Evolutionary conservation across 2,888 invertebrate genomes (phyloP).

Genomic region (Hetaerina titia): DNA sequence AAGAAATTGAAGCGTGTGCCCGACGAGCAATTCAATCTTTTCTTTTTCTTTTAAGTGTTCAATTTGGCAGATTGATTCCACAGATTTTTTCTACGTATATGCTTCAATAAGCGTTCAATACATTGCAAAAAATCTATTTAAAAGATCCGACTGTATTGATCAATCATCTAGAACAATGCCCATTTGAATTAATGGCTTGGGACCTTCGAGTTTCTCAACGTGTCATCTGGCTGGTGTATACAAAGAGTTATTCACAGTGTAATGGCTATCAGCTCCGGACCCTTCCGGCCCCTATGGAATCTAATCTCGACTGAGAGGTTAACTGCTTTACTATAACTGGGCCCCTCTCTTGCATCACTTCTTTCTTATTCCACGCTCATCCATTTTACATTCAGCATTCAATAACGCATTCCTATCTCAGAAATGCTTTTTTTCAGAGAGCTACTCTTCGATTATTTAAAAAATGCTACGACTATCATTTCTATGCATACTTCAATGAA

Average conservation of each 20-base stretch:
- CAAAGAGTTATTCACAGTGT: not conserved
- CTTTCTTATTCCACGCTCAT: not conserved
- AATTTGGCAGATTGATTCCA: not conserved
- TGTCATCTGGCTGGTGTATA: not conserved
- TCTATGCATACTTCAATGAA: no score
- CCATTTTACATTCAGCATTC: not conserved
- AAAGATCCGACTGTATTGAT: not conserved
- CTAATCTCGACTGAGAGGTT: not conserved
- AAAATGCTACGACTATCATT: no score
- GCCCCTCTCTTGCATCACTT: not conserved
- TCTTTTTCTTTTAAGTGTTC: not conserved
- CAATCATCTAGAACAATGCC: not conserved
- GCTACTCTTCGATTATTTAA: not conserved
- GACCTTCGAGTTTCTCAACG: not conserved
- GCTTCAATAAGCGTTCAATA: not conserved
- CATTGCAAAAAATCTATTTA: not conserved
- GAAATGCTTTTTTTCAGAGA: not conserved
- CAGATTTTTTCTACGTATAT: not conserved
- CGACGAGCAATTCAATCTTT: not conserved
- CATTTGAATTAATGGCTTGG: not conserved
- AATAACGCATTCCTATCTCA: not conserved
- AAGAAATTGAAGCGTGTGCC: not conserved
- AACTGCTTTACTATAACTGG: not conserved
- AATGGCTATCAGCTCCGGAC: not conserved
- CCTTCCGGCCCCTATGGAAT: not conserved